Percentiles rank a stretch among this genome's conserved stretches.
phyloP scores from a whole-genome alignment of 2,113 vertebrate species.

The Actinemys pallida region DNA sequence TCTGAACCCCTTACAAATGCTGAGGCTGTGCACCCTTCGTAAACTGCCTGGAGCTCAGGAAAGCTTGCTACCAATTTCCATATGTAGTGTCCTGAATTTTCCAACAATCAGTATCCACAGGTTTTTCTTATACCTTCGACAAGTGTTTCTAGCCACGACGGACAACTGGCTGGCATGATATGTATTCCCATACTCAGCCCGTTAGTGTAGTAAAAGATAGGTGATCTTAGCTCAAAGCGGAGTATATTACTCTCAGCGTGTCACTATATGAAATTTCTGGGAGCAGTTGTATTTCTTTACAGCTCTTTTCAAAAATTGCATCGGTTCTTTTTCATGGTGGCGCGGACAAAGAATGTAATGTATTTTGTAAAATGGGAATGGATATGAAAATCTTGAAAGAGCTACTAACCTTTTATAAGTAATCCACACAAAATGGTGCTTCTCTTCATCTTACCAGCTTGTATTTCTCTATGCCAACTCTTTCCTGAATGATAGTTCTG shows the following conservation, averaged over 20 bases:
- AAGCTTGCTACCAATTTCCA: not conserved
- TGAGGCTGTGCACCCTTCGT: not conserved
- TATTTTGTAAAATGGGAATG: not conserved
- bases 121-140: not conserved
- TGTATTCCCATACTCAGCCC: not conserved
- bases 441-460: not conserved
- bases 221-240: not conserved
- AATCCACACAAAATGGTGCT: not conserved
- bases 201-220: not conserved
- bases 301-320: no score
- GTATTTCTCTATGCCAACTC: not conserved
- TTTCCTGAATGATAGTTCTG: not conserved
- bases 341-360: not conserved
- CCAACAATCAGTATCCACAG: not conserved
- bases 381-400: not conserved
- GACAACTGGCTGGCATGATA: not conserved
- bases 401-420: not conserved
- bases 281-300: not conserved
- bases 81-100: not conserved
- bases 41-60: not conserved
- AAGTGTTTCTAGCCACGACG: not conserved
- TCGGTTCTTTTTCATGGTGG: rapidly evolving
- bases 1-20: not conserved
- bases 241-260: not conserved
- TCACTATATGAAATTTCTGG: not conserved